phyloP scores from a whole-genome alignment of 1,140 invertebrate species.

The fruit fly (Drosophila melanogaster) region DNA sequence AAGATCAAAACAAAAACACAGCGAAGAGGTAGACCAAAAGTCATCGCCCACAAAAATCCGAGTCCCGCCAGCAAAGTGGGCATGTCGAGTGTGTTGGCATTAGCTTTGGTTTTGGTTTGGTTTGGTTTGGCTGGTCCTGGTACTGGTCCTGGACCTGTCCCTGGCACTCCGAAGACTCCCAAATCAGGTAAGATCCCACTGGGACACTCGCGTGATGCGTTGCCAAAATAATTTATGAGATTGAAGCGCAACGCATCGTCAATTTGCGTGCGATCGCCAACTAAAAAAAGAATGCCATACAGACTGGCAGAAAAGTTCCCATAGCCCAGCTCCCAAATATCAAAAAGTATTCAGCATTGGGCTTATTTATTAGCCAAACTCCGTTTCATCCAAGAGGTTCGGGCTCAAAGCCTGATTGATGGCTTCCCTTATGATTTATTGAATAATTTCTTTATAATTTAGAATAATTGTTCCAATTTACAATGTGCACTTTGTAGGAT shows the following conservation, averaged over 20 bases:
- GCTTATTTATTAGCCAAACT: conserved; percentile 47
- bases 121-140: too few relatives aligned
- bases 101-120: conserved; percentile 43
- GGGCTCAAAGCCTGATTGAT: conserved; percentile 23
- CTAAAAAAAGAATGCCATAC: conserved; percentile 47
- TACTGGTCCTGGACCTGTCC: too few relatives aligned
- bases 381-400: conserved; percentile 5
- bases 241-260: conserved; percentile 76
- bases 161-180: conserved; percentile 37
- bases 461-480: conserved; percentile 46
- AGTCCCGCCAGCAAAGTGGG: conserved; percentile 59
- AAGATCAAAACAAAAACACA: conserved; percentile 75
- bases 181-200: conserved; percentile 73
- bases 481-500: conserved; percentile 4
- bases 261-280: conserved; percentile 69
- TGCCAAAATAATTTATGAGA: conserved; percentile 84
- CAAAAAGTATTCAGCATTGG: conserved; percentile 37
- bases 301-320: conserved; percentile 48
- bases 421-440: conserved; percentile 40
- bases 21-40: conserved; percentile 70
- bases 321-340: conserved; percentile 44
- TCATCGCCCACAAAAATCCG: conserved; percentile 81
- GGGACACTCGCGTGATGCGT: conserved; percentile 80
- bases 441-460: conserved; percentile 41
- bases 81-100: conserved; percentile 69